phyloP scores from a whole-genome alignment of 2,113 vertebrate species.

The Pterocles burchelli region DNA sequence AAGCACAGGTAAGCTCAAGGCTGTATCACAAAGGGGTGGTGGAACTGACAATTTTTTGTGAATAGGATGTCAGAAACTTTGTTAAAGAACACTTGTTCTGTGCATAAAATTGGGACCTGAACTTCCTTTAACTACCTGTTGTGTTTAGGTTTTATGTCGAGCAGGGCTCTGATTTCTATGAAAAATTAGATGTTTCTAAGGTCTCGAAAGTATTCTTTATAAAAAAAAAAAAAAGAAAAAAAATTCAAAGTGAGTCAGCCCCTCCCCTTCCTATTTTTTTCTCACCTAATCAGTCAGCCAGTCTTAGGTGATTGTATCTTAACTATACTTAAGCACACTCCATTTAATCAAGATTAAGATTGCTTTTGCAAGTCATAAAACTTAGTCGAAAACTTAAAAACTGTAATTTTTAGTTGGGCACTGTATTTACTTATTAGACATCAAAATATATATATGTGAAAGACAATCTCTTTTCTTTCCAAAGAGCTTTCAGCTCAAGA shows the following conservation, averaged over 20 bases:
- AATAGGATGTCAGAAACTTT: neutral
- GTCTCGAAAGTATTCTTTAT: neutral
- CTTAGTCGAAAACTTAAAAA: neutral
- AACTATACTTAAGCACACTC: neutral
- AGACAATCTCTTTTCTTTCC: neutral
- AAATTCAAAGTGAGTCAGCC: neutral
- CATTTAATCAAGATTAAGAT: neutral
- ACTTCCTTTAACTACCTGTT: neutral
- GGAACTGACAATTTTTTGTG: neutral
- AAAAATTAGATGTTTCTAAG: neutral
- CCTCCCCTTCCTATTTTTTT: neutral
- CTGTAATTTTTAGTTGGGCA: neutral
- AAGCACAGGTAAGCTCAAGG: neutral
- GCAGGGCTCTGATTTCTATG: neutral
- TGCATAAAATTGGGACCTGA: neutral
- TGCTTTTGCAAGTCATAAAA: neutral
- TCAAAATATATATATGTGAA: neutral
- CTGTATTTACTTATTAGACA: neutral
- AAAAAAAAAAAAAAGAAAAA: no score
- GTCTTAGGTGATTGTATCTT: neutral
- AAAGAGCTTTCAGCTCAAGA: neutral
- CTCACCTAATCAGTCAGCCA: neutral
- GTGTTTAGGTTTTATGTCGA: neutral
- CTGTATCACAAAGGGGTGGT: neutral
- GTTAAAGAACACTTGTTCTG: neutral